These are phyloP conservation scores for Todiramphus chloris DNA, from an alignment of 2,113 vertebrate species.

Conservation along the genomic window DNA sequence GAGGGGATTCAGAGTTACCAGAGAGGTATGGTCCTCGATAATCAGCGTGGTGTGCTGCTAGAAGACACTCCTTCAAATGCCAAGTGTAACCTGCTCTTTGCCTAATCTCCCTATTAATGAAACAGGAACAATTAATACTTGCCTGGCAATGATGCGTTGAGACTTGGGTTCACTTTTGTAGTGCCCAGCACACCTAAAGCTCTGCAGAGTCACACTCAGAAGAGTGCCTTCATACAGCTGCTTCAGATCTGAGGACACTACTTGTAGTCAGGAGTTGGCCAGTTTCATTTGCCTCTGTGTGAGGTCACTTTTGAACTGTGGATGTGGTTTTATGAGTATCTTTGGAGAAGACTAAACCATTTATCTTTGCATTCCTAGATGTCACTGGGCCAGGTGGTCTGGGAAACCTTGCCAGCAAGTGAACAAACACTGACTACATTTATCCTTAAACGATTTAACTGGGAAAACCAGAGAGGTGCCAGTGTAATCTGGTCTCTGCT, in stretches of 20 bases:
- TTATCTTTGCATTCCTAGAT: constrained; percentile 30
- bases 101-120: background rate
- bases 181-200: background rate
- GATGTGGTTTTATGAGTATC: constrained; percentile 2
- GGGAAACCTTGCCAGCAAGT: constrained; percentile 20
- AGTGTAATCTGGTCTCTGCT: constrained; percentile 1
- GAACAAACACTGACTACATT: constrained; percentile 16
- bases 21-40: background rate
- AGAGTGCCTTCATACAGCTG: background rate
- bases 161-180: background rate
- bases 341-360: constrained; percentile 16
- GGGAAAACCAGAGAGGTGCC: constrained; percentile 9
- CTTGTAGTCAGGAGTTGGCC: background rate
- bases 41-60: background rate
- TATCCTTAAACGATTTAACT: constrained; percentile 13
- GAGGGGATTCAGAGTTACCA: background rate
- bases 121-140: background rate
- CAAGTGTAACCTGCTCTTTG: background rate
- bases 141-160: background rate
- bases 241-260: background rate
- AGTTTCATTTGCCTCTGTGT: constrained; percentile 3
- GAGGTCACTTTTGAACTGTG: constrained; percentile 20
- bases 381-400: constrained; percentile 32
- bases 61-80: background rate
- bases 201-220: background rate